Evolutionary conservation across 2,888 invertebrate species (phyloP), one percentile per base, ranked within the genome.

Genomic region (Tortricodes alternella): DNA sequence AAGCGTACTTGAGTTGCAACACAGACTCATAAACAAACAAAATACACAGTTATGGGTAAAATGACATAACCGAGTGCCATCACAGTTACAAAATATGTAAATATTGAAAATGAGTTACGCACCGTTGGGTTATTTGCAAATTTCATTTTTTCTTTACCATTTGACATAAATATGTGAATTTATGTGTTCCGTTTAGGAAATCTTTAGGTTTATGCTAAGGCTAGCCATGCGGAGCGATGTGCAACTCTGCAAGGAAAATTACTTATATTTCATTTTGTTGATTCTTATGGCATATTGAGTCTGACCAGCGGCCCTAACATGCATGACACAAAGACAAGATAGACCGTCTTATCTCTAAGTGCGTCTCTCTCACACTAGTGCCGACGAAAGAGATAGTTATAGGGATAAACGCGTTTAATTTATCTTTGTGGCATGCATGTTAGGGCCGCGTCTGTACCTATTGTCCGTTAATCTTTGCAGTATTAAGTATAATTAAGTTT

Each of bases 41-140:
- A 35, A 27, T 2, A 27, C 13, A 16, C 13, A 16, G 15, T 32
- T 39, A 24, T 23, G 24, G 16, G n/a, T 9, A 3, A 19, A 23
- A 9, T 48, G 24, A 27, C 46, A 41, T 24, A 53, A 41, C 39
- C 11, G 5, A 13, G 13, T 46, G 38, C 48, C 46, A 39, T 34
- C 24, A 27, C 11, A 15, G 19, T 55, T 48, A 34, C 48, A 49
- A 48, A 48, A 41, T 53, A 46, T 41, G 53, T 16, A 24, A 48
- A 48, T 35, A 43, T 41, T 19, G 6, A 19, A 19, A 9, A n/a
- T 9, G 19, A 39, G 19, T 46, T 53, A 39, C n/a, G 38, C 29
- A 7, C 21, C 15, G 41, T 4, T 41, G 23, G 9, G n/a, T 9
- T n/a, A n/a, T 4, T 27, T 18, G 18, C 23, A 11, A 44, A n/a